Conservation (phyloP, 2,113 vertebrate species). For the Sinocyclocheilus anshuiensis region DNA sequence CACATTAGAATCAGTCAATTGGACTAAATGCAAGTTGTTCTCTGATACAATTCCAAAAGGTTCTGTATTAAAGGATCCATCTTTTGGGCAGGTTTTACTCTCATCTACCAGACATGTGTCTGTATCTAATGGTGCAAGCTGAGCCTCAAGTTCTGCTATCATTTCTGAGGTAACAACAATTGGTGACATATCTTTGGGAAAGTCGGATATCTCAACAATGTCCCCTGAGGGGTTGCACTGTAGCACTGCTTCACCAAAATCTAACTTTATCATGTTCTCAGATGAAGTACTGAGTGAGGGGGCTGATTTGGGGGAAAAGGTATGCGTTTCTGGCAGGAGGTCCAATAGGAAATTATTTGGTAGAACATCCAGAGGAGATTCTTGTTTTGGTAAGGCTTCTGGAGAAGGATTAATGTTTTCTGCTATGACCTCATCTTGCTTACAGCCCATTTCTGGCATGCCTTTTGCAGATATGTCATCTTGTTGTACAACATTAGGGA, state of each 20-base stretch:
- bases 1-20: not conserved
- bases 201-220: not conserved
- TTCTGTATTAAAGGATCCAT: not conserved
- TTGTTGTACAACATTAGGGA: not conserved
- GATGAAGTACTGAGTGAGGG: not conserved
- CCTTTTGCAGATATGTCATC: not conserved
- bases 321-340: not conserved
- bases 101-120: not conserved
- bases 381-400: constrained; percentile 25
- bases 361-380: not conserved
- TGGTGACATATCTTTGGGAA: not conserved
- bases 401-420: not conserved
- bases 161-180: constrained; percentile 2
- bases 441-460: not conserved
- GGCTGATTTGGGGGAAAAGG: constrained; percentile 8
- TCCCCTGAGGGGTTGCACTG: not conserved
- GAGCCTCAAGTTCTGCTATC: constrained; percentile 5
- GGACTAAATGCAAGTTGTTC: not conserved
- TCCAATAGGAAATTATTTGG: not conserved
- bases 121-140: constrained; percentile 18
- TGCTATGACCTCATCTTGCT: constrained; percentile 4
- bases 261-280: constrained; percentile 7
- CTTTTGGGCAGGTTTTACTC: not conserved
- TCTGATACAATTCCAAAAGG: not conserved
- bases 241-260: not conserved